These are phyloP conservation scores for Amphipyra berbera DNA, from an alignment of 2,888 invertebrate species.

Conservation along the genomic window DNA sequence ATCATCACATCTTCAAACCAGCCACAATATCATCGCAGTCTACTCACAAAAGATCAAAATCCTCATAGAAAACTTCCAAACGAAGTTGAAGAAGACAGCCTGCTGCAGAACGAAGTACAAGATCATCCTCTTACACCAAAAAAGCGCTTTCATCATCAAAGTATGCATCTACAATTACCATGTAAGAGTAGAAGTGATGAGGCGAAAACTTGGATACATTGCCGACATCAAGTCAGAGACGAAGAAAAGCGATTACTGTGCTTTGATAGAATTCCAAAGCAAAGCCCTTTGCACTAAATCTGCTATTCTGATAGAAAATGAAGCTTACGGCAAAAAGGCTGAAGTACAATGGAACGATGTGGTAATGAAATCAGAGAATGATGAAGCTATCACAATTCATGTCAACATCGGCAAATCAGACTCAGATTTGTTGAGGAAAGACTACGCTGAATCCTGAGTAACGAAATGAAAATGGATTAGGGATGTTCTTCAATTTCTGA, in stretches of 20 bases:
- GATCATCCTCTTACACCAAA: slow-evolving; percentile 82
- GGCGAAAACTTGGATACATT: slow-evolving; percentile 82
- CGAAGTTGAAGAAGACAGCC: slow-evolving; percentile 85
- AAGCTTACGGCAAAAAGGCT: slow-evolving; percentile 85
- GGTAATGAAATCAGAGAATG: slow-evolving; percentile 82
- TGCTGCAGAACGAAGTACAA: slow-evolving; percentile 87
- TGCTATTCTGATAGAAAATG: slow-evolving; percentile 84
- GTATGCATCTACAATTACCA: slow-evolving; percentile 87
- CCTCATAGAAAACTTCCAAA: slow-evolving; percentile 86
- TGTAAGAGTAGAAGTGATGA: slow-evolving; percentile 85
- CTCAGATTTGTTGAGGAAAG: slow-evolving; percentile 69
- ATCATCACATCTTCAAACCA: slow-evolving; percentile 78
- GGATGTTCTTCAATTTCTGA: slow-evolving; percentile 48
- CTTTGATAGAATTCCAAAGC: slow-evolving; percentile 85
- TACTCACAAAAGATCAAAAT: slow-evolving; percentile 87
- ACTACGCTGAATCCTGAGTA: slow-evolving; percentile 70
- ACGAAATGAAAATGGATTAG: slow-evolving; percentile 21
- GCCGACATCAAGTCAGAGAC: slow-evolving; percentile 80
- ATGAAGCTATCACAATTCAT: slow-evolving; percentile 86
- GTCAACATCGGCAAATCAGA: slow-evolving; percentile 84
- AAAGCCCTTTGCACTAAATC: slow-evolving; percentile 84
- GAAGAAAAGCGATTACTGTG: slow-evolving; percentile 85
- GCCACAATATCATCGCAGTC: slow-evolving; percentile 85
- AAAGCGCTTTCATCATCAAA: slow-evolving; percentile 87
- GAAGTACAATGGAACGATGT: slow-evolving; percentile 87